phyloP scores from a whole-genome alignment of 2,113 vertebrate species.

The Trematomus loennbergii region DNA sequence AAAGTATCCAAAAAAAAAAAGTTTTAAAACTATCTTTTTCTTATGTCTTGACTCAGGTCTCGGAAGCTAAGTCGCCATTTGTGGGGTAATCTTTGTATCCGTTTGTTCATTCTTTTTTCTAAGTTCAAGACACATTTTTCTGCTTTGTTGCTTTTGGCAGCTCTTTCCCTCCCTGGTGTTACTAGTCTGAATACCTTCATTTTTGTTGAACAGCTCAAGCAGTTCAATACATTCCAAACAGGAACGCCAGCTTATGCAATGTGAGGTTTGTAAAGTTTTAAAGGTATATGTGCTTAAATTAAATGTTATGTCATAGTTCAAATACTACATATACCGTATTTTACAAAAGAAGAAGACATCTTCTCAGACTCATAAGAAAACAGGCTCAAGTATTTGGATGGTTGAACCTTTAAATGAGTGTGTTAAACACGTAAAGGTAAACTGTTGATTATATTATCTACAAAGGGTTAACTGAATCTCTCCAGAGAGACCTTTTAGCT shows the following conservation, averaged over 20 bases:
- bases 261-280: neutral
- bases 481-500: neutral
- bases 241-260: neutral
- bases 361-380: neutral
- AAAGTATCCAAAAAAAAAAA: too few relatives aligned
- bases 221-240: neutral
- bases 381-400: neutral
- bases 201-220: neutral
- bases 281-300: neutral
- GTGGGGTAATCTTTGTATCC: too few relatives aligned
- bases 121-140: too few relatives aligned
- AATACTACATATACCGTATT: neutral
- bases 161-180: slow-evolving; percentile 1
- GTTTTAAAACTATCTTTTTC: too few relatives aligned
- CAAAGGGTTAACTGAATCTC: neutral
- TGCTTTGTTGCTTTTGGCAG: slow-evolving; percentile 21
- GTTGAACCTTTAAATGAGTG: slow-evolving; percentile 22
- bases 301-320: neutral
- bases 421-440: neutral
- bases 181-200: neutral
- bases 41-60: neutral
- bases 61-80: neutral
- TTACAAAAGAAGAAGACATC: neutral
- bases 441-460: neutral
- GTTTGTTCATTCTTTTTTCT: too few relatives aligned